Conservation (phyloP, 2,113 vertebrate species). For the Oxyura jamaicensis region DNA sequence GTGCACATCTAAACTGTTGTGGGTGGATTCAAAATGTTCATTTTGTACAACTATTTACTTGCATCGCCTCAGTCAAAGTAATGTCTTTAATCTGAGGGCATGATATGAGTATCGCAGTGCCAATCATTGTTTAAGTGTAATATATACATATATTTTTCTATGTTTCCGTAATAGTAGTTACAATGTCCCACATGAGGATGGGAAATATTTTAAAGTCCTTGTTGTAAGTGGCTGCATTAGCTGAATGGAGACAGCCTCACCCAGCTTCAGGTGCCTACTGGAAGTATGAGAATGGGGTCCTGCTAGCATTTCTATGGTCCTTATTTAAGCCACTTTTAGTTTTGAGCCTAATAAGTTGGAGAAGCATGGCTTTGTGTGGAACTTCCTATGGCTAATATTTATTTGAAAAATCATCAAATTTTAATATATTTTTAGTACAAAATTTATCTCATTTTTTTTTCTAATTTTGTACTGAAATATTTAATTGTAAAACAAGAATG, state of each 20-base stretch:
- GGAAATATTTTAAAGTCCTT: background rate
- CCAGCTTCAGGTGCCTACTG: background rate
- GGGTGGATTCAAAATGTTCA: background rate
- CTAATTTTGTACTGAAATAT: background rate
- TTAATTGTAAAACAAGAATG: background rate
- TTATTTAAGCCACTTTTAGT: background rate
- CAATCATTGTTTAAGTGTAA: background rate
- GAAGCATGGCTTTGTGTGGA: background rate
- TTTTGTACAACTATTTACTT: background rate
- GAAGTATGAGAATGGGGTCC: background rate
- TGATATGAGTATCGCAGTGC: background rate
- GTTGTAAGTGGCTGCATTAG: background rate
- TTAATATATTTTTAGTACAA: background rate
- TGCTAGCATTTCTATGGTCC: background rate
- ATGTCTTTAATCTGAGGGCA: background rate
- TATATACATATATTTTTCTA: background rate
- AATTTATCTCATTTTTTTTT: background rate
- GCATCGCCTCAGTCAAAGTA: background rate
- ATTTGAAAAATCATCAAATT: background rate
- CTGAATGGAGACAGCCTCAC: background rate
- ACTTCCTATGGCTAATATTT: background rate
- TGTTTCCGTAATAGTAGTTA: background rate
- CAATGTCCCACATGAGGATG: fast-evolving
- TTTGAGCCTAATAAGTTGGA: background rate
- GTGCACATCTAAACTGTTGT: background rate